Base-by-base conservation (phyloP, 2,888 invertebrate genomes). In the Polyommatus icarus region DNA sequence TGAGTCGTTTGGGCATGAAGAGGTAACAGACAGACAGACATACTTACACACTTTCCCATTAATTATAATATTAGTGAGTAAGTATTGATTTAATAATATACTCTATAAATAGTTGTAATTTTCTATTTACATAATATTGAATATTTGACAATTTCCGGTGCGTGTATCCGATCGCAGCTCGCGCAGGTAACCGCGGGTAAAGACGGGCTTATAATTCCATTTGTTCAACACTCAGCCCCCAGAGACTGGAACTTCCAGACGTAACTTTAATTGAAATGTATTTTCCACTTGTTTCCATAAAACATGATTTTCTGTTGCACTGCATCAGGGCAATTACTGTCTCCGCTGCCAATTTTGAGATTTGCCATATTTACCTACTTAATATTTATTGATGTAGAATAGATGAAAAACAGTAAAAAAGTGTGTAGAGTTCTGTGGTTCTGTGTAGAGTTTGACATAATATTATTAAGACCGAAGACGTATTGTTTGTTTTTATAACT, bases 131-230 rank as follows among this genome's bases (percentile, higher is more conserved):
- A n/a, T 40, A 8, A 46, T 46, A 46, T 46, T 46, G 10, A 10
- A 12, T 46, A 46, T 32, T 32, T 18, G 15, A 67, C 50, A 71
- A 76, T 75, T 54, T 79, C 77, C 15, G 40, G 10, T 32, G 10
- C 71, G 71, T 76, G 79, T 84, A 83, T 85, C 83, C 81, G 80
- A 85, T 82, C 82, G 80, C 54, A 76, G 82, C 79, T 79, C 80
- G 81, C 80, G 78, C 72, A 83, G 84, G 83, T 84, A 86, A 85
- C 85, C 84, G 82, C 85, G 80, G 80, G 83, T 88, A 85, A 85
- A 87, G 85, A 83, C 84, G 80, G 86, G 85, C 85, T 88, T 88
- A 87, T 88, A 88, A 87, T 87, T 87, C 84, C 87, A 88, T 88
- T 88, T 85, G 86, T 84, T 84, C 82, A 84, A 82, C 83, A 83